Evolutionary conservation across 2,888 invertebrate species (phyloP).

Genomic region (Cephus rjabovi): DNA sequence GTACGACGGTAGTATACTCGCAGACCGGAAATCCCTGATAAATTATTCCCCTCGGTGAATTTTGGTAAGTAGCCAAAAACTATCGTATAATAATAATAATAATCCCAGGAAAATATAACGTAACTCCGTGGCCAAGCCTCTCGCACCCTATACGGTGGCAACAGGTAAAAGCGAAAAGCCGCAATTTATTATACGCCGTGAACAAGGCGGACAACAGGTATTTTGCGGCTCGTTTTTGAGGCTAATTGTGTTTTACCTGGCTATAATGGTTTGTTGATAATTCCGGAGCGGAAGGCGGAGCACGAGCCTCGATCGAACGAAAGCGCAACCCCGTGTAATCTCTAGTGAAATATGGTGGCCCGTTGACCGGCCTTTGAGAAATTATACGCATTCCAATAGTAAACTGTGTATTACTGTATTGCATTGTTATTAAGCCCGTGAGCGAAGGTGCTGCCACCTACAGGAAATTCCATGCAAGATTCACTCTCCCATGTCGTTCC

Average conservation of each 20-base stretch:
- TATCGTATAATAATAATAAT: neutral
- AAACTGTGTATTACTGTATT: neutral
- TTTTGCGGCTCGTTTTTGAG: conserved; percentile 25
- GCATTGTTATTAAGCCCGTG: neutral
- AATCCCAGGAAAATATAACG: neutral
- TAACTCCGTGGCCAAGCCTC: neutral
- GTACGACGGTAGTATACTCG: neutral
- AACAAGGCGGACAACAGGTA: conserved; percentile 18
- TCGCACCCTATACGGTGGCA: conserved; percentile 14
- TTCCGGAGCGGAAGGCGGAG: conserved; percentile 22
- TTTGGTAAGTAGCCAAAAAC: neutral
- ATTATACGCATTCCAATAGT: conserved; percentile 20
- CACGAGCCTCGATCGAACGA: conserved; percentile 42
- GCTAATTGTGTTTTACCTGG: conserved; percentile 28
- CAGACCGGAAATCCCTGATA: neutral
- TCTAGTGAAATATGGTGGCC: conserved; percentile 54
- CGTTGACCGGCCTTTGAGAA: conserved; percentile 38
- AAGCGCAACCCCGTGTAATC: conserved; percentile 56
- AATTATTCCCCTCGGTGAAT: neutral
- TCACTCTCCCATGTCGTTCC: neutral
- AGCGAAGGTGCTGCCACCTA: neutral
- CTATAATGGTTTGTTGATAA: conserved; percentile 32
- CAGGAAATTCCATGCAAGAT: neutral
- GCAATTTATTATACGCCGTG: conserved; percentile 26
- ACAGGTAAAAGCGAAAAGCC: conserved; percentile 32